Evolutionary conservation across 1,140 invertebrate genomes (phyloP).

Genomic region (Sipha flava): DNA sequence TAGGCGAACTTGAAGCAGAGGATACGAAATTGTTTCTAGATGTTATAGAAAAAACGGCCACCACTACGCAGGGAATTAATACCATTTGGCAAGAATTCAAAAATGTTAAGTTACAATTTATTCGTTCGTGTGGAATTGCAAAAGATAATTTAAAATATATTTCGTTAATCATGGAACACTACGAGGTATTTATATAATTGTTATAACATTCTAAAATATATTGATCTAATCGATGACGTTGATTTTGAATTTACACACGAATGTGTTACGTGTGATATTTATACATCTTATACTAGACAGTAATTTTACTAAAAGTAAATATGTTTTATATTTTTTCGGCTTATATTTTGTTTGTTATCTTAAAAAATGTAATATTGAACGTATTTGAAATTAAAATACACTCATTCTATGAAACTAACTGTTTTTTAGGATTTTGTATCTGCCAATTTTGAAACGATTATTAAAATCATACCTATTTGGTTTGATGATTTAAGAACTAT

Average conservation of each 20-base stretch:
- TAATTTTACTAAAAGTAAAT: no score
- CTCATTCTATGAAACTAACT: neutral
- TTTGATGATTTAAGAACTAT: slow-evolving; percentile 11
- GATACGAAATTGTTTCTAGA: neutral
- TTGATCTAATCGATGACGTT: no score
- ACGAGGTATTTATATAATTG: neutral
- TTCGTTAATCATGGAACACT: slow-evolving; percentile 11
- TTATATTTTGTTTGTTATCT: no score
- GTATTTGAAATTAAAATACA: no score
- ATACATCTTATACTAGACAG: no score
- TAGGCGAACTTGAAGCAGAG: neutral
- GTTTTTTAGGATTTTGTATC: neutral
- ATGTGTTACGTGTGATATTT: no score
- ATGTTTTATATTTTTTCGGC: no score
- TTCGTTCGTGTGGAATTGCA: neutral
- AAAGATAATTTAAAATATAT: slow-evolving; percentile 23
- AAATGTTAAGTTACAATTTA: neutral
- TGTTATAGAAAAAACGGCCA: neutral
- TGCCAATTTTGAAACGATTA: neutral
- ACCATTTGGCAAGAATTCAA: slow-evolving; percentile 2
- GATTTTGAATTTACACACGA: no score
- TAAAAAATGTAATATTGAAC: no score
- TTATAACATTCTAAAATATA: no score
- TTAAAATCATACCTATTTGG: slow-evolving; percentile 14
- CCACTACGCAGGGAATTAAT: neutral